Evolutionary conservation across 2,888 invertebrate genomes (phyloP).

Genomic region (Drosophila limbata): DNA sequence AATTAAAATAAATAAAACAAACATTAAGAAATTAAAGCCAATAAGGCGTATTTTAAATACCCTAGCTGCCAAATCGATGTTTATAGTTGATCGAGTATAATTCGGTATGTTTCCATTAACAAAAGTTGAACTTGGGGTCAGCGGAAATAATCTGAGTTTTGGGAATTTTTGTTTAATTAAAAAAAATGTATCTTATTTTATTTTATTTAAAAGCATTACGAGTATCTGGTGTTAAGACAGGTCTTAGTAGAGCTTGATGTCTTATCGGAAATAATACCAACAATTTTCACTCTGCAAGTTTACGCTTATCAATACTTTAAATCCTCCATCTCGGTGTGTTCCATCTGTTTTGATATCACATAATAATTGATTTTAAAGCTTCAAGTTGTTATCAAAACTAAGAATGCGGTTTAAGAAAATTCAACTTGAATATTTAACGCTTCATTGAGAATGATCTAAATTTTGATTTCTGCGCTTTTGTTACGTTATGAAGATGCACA

Average conservation of each 20-base stretch:
- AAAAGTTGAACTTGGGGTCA: not conserved
- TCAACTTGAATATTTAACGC: constrained; percentile 7
- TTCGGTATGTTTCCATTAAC: not conserved
- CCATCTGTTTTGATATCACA: not conserved
- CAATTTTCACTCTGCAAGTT: not conserved
- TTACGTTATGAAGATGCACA: constrained; percentile 8
- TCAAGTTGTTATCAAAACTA: not conserved
- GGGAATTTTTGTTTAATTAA: not conserved
- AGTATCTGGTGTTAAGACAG: not conserved
- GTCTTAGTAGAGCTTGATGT: not conserved
- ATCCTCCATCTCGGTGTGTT: not conserved
- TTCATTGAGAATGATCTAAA: constrained; percentile 4
- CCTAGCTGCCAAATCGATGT: not conserved
- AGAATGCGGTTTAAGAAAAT: constrained; percentile 6
- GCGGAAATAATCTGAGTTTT: not conserved
- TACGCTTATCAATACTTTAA: not conserved
- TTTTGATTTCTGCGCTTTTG: not conserved
- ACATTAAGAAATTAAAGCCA: not conserved
- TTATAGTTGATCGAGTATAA: not conserved
- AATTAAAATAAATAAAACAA: constrained; percentile 33
- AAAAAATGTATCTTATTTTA: not conserved
- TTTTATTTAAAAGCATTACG: not conserved
- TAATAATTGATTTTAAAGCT: not conserved
- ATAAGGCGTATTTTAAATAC: constrained; percentile 8
- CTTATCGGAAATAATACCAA: not conserved